These are phyloP conservation scores for Epinotia ramella DNA, from an alignment of 2,888 invertebrate genomes.

Conservation along the genomic window DNA sequence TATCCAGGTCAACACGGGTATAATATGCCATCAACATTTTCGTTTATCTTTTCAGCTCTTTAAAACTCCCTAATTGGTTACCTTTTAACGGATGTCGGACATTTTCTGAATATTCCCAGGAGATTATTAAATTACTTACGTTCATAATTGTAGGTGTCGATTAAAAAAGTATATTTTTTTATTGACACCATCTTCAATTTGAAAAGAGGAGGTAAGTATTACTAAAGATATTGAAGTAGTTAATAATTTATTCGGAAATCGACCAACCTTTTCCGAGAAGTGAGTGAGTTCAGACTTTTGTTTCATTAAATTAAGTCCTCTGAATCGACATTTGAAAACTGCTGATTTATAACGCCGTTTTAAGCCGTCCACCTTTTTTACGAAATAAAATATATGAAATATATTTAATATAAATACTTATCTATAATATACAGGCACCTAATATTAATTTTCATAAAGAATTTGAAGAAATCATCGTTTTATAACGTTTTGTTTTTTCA, in stretches of 20 bases:
- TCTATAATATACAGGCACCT: too few species aligned
- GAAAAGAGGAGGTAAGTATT: slow-evolving; percentile 5
- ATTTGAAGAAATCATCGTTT: too few species aligned
- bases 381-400: too few species aligned
- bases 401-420: too few species aligned
- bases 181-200: not conserved
- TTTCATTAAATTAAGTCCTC: not conserved
- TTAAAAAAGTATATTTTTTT: slow-evolving; percentile 17
- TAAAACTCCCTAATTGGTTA: slow-evolving; percentile 34
- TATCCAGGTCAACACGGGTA: slow-evolving; percentile 26
- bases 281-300: not conserved
- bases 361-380: too few species aligned
- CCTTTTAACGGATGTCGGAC: slow-evolving; percentile 14
- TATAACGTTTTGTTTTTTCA: too few species aligned
- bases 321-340: too few species aligned
- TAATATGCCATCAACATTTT: slow-evolving; percentile 13
- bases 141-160: slow-evolving; percentile 20
- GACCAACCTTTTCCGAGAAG: not conserved
- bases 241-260: slow-evolving; percentile 19
- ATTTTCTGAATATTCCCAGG: slow-evolving; percentile 2
- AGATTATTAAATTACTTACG: slow-evolving; percentile 1
- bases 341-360: too few species aligned
- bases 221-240: not conserved
- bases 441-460: too few species aligned
- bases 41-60: slow-evolving; percentile 15